Evolutionary conservation across 2,797 vertebrate species (phyloP).

Genomic region (Falco novaeseelandiae): DNA sequence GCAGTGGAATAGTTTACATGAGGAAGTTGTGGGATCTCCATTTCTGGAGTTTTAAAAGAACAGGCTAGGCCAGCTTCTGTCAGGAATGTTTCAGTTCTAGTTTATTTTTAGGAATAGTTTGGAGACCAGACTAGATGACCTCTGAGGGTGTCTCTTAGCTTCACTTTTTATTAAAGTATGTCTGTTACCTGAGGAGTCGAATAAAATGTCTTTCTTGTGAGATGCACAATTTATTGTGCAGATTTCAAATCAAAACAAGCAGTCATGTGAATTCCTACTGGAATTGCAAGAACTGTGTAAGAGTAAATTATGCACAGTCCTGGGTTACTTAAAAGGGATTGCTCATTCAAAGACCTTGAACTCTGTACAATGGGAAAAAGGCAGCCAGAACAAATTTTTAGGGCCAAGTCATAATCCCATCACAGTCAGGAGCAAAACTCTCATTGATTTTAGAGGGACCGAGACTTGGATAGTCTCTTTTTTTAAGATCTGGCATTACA

Average conservation of each 20-base stretch:
- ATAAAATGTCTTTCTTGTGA: not conserved
- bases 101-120: conserved; percentile 9
- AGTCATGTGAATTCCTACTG: not conserved
- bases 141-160: not conserved
- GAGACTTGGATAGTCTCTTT: not conserved
- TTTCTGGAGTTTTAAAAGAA: not conserved
- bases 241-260: conserved; percentile 8
- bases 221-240: not conserved
- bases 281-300: not conserved
- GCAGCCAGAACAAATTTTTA: not conserved
- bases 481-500: not conserved
- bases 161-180: not conserved
- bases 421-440: not conserved
- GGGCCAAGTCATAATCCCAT: not conserved
- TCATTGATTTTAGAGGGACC: not conserved
- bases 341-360: not conserved
- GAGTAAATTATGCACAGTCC: not conserved
- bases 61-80: not conserved
- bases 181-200: not conserved
- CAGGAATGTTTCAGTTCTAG: not conserved
- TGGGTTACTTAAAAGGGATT: not conserved
- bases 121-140: not conserved
- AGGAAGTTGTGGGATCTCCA: not conserved
- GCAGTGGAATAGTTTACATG: not conserved
- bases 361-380: not conserved